Percentiles rank a stretch among this genome's conserved stretches.
Conservation (phyloP, 2,888 invertebrate species). For the Limulus polyphemus region DNA sequence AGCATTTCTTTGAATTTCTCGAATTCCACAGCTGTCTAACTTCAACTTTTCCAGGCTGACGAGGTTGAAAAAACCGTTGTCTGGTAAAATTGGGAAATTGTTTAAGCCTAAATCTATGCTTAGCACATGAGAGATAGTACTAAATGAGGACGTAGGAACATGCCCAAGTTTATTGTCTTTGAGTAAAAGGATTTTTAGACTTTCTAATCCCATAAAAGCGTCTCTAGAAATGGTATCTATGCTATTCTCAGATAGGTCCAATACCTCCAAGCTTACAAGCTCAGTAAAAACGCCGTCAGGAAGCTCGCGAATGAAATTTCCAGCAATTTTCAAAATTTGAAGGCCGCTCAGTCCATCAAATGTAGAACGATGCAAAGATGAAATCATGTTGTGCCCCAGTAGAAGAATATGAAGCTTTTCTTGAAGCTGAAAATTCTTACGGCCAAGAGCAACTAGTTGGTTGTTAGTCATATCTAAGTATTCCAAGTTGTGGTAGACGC, state of each 20-base stretch:
- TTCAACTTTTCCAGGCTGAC: slow-evolving; percentile 57
- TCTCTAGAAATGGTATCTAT: slow-evolving; percentile 57
- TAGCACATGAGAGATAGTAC: slow-evolving; percentile 61
- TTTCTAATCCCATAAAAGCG: slow-evolving; percentile 59
- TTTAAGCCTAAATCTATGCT: slow-evolving; percentile 65
- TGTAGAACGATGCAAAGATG: slow-evolving; percentile 56
- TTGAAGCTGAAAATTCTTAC: slow-evolving; percentile 66
- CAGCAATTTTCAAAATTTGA: slow-evolving; percentile 45
- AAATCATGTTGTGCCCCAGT: slow-evolving; percentile 63
- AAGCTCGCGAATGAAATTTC: slow-evolving; percentile 24
- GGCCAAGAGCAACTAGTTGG: slow-evolving; percentile 62
- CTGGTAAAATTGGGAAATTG: slow-evolving; percentile 50
- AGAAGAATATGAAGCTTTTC: slow-evolving; percentile 59
- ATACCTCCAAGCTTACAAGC: slow-evolving; percentile 50
- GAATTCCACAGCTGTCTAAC: slow-evolving; percentile 39
- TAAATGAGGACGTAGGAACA: slow-evolving; percentile 60
- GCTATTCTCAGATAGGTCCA: slow-evolving; percentile 66
- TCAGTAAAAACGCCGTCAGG: slow-evolving; percentile 27
- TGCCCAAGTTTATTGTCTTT: slow-evolving; percentile 68
- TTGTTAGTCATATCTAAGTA: slow-evolving; percentile 72
- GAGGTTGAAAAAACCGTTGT: slow-evolving; percentile 33
- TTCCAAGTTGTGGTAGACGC: slow-evolving; percentile 57
- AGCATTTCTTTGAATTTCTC: slow-evolving; percentile 31
- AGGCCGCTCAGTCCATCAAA: slow-evolving; percentile 62
- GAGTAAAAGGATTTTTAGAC: slow-evolving; percentile 58